Percentiles rank a stretch among this genome's conserved stretches.
Evolutionary conservation across 2,113 vertebrate genomes (phyloP).

Genomic region (Apistogramma diplotaenia): DNA sequence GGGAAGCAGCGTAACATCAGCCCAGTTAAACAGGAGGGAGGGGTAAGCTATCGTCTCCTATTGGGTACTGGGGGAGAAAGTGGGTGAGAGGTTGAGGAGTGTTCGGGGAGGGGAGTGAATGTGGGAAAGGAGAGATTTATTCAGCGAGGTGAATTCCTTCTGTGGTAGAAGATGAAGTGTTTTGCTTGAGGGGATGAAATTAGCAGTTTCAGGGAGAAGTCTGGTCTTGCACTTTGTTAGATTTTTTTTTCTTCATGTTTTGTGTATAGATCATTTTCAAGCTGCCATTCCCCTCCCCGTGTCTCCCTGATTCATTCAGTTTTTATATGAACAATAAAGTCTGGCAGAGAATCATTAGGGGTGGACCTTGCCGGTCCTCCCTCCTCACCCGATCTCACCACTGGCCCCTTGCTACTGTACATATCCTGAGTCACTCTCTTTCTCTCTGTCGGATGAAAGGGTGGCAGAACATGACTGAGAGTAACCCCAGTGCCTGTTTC

Average conservation of each 20-base stretch:
- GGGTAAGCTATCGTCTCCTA: conserved; percentile 44
- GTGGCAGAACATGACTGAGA: conserved; percentile 53
- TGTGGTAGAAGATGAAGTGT: conserved; percentile 4
- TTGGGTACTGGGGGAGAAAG: conserved; percentile 60
- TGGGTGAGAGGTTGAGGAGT: conserved; percentile 76
- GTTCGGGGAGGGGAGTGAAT: conserved; percentile 9
- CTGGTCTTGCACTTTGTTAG: not conserved
- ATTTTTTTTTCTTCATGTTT: not conserved
- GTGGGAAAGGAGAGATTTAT: conserved; percentile 36
- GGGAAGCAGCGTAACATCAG: not conserved
- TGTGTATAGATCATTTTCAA: not conserved
- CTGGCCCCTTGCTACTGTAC: conserved; percentile 29
- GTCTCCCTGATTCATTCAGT: conserved; percentile 5
- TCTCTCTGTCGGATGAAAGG: conserved; percentile 7
- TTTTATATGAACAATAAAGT: conserved; percentile 29
- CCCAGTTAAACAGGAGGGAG: conserved; percentile 17
- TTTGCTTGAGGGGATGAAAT: not conserved
- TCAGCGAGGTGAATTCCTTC: conserved; percentile 30
- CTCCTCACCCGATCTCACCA: conserved; percentile 58
- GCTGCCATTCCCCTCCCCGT: not conserved
- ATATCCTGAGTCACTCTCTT: not conserved
- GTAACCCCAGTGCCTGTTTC: conserved; percentile 64
- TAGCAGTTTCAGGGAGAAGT: not conserved
- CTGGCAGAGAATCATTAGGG: conserved; percentile 14
- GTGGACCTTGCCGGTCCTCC: conserved; percentile 27